phyloP scores from a whole-genome alignment of 2,888 invertebrate genomes.

The Lasioglossum vierecki region DNA sequence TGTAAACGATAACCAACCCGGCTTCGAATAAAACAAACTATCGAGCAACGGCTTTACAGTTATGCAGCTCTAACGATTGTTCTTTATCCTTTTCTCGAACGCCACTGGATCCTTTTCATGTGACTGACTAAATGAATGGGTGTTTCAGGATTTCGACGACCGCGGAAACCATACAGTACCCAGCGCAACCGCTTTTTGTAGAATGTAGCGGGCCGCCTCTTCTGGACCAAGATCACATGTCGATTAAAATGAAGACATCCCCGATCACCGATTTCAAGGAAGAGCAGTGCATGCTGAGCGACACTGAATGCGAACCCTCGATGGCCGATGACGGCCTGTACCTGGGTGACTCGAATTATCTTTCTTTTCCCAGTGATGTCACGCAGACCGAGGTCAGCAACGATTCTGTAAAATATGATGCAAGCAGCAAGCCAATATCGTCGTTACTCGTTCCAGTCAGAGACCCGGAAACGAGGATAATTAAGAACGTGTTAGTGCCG shows the following conservation, averaged over 20 bases:
- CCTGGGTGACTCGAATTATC: not conserved
- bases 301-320: not conserved
- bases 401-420: not conserved
- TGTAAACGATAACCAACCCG: not conserved
- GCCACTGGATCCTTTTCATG: not conserved
- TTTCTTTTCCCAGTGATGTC: not conserved
- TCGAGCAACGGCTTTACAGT: not conserved
- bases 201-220: not conserved
- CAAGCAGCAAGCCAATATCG: not conserved
- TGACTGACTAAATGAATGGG: conserved; percentile 58
- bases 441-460: conserved; percentile 29
- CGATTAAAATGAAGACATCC: not conserved
- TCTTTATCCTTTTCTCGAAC: conserved; percentile 1
- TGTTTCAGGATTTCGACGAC: conserved; percentile 63
- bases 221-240: not conserved
- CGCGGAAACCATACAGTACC: conserved; percentile 8
- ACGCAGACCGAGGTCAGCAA: no score
- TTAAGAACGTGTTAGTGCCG: conserved; percentile 20
- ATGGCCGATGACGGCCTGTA: not conserved
- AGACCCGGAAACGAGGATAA: conserved; percentile 10
- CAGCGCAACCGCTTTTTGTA: conserved; percentile 23
- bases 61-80: no score
- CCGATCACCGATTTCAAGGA: not conserved
- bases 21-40: not conserved
- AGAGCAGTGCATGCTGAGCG: not conserved